phyloP scores from a whole-genome alignment of 2,797 vertebrate genomes.

The Ptychobarbus kaznakovi region DNA sequence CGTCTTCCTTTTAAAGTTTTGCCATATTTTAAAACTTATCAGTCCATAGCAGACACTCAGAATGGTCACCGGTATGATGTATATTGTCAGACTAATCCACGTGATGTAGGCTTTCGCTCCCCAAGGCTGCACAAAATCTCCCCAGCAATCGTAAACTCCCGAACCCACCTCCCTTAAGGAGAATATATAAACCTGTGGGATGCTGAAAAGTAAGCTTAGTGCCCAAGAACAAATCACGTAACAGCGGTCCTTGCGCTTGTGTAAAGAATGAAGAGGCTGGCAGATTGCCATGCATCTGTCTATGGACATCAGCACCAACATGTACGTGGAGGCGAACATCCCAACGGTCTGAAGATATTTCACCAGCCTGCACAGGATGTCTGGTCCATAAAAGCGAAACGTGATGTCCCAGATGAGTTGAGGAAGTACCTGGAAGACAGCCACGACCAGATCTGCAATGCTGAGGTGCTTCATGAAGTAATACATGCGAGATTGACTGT shows the following conservation, averaged over 20 bases:
- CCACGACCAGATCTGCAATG: conserved; percentile 96
- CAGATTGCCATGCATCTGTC: conserved; percentile 97
- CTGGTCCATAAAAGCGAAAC: conserved; percentile 94
- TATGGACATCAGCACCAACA: conserved; percentile 96
- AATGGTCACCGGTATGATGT: conserved; percentile 91
- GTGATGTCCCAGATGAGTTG: conserved; percentile 99
- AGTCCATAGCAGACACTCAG: conserved; percentile 91
- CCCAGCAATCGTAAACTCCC: conserved; percentile 95
- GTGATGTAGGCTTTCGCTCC: conserved; percentile 94
- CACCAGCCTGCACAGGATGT: conserved; percentile 91
- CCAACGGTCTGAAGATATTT: conserved; percentile 97
- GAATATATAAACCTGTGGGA: conserved; percentile 94
- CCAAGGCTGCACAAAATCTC: conserved; percentile 94
- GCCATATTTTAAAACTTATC: conserved; percentile 98
- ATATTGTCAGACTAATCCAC: conserved; percentile 95
- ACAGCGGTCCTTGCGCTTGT: conserved; percentile 84
- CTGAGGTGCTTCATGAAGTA: conserved; percentile 99
- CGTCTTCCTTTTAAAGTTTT: conserved; percentile 93
- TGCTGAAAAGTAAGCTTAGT: conserved; percentile 91
- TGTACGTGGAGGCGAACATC: conserved; percentile 99
- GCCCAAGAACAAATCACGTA: conserved; percentile 91
- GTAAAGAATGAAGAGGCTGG: conserved; percentile 88
- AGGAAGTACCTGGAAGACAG: conserved; percentile 94
- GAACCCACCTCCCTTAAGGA: conserved; percentile 86
- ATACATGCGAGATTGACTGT: conserved; percentile 94